Evolutionary conservation across 1,140 invertebrate species (phyloP).

Genomic region (Bombus pascuorum): DNA sequence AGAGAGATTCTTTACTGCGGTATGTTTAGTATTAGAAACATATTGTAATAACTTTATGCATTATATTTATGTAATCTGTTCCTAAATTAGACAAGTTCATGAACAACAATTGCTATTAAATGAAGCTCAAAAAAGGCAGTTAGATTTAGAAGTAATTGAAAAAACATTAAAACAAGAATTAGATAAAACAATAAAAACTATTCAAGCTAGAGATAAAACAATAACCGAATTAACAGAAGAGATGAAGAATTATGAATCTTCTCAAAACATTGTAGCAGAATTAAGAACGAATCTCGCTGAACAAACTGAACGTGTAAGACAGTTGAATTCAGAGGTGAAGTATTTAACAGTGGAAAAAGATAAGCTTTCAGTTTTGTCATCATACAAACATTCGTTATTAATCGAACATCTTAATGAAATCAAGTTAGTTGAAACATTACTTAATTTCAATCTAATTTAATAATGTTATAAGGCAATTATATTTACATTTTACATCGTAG

Average conservation of each 20-base stretch:
- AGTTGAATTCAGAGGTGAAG: slow-evolving; percentile 57
- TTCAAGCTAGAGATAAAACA: slow-evolving; percentile 40
- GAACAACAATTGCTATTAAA: slow-evolving; percentile 51
- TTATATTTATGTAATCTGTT: slow-evolving; percentile 21
- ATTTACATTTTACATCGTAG: slow-evolving; percentile 41
- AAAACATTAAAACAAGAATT: slow-evolving; percentile 54
- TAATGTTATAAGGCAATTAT: not conserved
- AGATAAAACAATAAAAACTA: slow-evolving; percentile 41
- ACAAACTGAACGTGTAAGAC: slow-evolving; percentile 59
- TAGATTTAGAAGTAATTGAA: slow-evolving; percentile 38
- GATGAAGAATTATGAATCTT: slow-evolving; percentile 46
- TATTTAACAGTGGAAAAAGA: slow-evolving; percentile 66
- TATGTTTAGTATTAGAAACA: slow-evolving; percentile 35
- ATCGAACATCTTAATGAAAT: slow-evolving; percentile 55
- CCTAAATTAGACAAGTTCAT: slow-evolving; percentile 54
- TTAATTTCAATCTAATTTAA: not conserved
- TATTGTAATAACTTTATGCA: not conserved
- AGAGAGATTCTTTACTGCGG: slow-evolving; percentile 64
- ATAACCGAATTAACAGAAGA: slow-evolving; percentile 55
- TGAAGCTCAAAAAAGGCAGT: slow-evolving; percentile 34
- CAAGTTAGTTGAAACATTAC: slow-evolving; percentile 59
- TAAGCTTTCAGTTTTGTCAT: slow-evolving; percentile 60
- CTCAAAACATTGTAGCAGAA: slow-evolving; percentile 54
- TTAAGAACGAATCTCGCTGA: slow-evolving; percentile 57
- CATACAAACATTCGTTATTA: slow-evolving; percentile 61